phyloP scores from a whole-genome alignment of 1,140 invertebrate genomes.

The Zaprionus ornatus region DNA sequence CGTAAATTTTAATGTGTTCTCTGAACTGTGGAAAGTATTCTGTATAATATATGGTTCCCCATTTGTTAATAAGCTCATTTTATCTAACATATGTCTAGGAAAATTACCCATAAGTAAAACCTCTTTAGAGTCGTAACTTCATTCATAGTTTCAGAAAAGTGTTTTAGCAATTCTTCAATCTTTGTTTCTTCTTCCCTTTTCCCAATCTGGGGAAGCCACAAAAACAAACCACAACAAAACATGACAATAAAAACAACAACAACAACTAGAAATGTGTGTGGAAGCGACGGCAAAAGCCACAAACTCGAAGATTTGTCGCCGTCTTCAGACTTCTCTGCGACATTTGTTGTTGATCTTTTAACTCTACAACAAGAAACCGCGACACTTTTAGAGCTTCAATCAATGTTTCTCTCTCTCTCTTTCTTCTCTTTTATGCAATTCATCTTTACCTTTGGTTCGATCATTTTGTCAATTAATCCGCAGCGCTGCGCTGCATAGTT shows the following conservation, averaged over 20 bases:
- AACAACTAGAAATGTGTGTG: constrained; percentile 11
- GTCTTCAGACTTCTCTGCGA: background rate
- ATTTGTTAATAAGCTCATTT: background rate
- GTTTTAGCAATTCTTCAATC: background rate
- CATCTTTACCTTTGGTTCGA: constrained; percentile 85
- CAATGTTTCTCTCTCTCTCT: background rate
- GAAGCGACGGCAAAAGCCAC: constrained; percentile 44
- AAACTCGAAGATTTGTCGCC: constrained; percentile 32
- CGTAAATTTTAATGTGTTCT: background rate
- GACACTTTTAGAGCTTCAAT: constrained; percentile 72
- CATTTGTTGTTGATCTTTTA: constrained; percentile 13
- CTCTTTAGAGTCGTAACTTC: background rate
- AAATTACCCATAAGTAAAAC: background rate
- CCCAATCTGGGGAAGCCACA: constrained; percentile 28
- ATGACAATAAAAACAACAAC: constrained; percentile 10
- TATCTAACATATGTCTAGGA: background rate
- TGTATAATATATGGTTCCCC: background rate
- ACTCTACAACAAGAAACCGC: constrained; percentile 34
- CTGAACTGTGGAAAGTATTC: background rate
- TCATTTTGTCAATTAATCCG: constrained; percentile 86
- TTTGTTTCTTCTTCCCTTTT: background rate
- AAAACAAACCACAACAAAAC: constrained; percentile 31
- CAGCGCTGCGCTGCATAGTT: constrained; percentile 85
- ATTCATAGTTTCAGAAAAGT: background rate
- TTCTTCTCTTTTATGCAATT: constrained; percentile 18